These are phyloP conservation scores for Eulemur coronatus DNA, from an alignment of 2,797 vertebrate genomes.

Conservation along the genomic window DNA sequence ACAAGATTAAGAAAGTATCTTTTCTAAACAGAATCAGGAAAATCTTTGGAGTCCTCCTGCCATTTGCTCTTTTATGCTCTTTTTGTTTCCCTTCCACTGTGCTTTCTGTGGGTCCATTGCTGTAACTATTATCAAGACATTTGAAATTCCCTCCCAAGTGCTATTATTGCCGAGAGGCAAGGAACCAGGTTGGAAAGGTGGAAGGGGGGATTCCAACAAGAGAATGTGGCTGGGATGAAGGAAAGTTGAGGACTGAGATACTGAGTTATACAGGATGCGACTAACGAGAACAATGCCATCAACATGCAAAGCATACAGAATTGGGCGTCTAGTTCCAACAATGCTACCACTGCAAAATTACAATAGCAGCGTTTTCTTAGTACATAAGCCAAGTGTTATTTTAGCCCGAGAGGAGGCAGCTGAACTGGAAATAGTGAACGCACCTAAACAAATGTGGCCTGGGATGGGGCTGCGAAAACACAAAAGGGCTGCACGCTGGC, in stretches of 20 bases:
- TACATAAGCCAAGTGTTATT: constrained; percentile 53
- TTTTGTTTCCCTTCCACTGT: not conserved
- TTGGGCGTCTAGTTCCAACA: constrained; percentile 10
- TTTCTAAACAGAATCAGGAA: not conserved
- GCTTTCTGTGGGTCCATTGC: not conserved
- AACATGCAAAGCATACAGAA: constrained; percentile 29
- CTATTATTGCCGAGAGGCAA: not conserved
- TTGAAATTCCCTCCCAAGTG: not conserved
- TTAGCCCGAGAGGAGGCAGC: constrained; percentile 43
- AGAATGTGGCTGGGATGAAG: not conserved
- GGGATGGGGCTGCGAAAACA: constrained; percentile 61
- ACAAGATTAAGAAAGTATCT: not conserved
- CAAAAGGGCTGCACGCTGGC: constrained; percentile 41
- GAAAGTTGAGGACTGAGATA: not conserved
- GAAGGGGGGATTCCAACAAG: not conserved
- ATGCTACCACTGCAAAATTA: constrained; percentile 41
- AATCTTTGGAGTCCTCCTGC: not conserved
- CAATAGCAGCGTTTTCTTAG: constrained; percentile 51
- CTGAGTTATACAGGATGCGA: not conserved
- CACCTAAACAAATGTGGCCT: constrained; percentile 47
- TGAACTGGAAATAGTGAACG: constrained; percentile 33
- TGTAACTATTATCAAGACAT: not conserved
- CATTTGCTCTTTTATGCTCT: not conserved
- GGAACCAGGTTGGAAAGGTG: not conserved
- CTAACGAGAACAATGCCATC: not conserved